Evolutionary conservation across 2,113 vertebrate species (phyloP), one percentile per base, ranked within the genome.

Genomic region (Dolichotis patagonum): DNA sequence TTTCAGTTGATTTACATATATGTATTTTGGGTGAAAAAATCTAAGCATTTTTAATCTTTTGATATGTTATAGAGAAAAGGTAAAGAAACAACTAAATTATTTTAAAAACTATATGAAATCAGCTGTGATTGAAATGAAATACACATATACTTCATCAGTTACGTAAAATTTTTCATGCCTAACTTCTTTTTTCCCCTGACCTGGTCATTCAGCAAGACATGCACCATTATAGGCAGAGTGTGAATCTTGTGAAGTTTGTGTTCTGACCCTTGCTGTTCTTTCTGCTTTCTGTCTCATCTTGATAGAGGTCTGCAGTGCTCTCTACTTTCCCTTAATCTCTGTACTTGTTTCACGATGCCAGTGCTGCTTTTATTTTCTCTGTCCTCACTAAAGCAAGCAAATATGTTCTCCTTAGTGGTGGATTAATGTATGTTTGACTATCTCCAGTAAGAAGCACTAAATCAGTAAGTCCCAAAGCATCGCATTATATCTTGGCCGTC

Each of bases 1-100:
- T 20, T 94, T n/a, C n/a, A 78, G 0, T 84, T 87, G 24, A 94
- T 94, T 89, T 88, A 32, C 26, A 90, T 65, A 38, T 91, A n/a
- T 89, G 69, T 2, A 83, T 93, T 91, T 41, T 89, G 10, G 62
- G 28, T 81, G 11, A 77, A 87, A 89, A n/a, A 88, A 84, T 86
- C 82, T 56, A 93, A 73, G 58, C 10, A 58, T 73, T 92, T 75
- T 81, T 95, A 32, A 90, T 24, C n/a, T 90, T 95, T 85, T 92
- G 67, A n/a, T 41, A 56, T 19, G 9, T 80, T 90, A 19, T 1
- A 78, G 24, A n/a, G 41, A 41, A 80, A 78, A 75, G 30, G 35
- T 90, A 69, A 38, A 35, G 78, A 71, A n/a, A n/a, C 38, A 58
- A 88, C 3, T 30, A 28, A 83, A 69, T 93, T 89, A 80, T 67